Evolutionary conservation across 2,113 vertebrate genomes (phyloP).

Genomic region (Lepidothrix coronata): DNA sequence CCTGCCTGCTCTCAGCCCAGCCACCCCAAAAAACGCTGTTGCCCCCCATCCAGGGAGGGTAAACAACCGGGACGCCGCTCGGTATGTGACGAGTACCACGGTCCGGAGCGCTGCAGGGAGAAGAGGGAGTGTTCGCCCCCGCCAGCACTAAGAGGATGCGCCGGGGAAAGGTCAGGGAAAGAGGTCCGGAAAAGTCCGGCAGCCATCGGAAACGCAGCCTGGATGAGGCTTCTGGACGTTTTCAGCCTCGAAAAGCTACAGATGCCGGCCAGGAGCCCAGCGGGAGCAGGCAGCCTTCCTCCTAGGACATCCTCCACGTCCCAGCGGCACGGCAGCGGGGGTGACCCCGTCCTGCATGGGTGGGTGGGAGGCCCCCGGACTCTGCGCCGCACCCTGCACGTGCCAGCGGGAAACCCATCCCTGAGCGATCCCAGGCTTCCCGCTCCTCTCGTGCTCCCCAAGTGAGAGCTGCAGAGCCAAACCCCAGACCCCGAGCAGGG

Average conservation of each 20-base stretch:
- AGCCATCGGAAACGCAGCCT: constrained; percentile 27
- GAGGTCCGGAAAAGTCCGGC: constrained; percentile 11
- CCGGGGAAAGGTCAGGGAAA: background rate
- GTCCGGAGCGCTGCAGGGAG: background rate
- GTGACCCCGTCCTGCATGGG: fast-evolving
- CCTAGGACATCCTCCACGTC: fast-evolving
- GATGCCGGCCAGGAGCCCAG: background rate
- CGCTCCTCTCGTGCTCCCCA: background rate
- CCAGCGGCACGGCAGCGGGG: fast-evolving
- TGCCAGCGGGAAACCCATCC: background rate
- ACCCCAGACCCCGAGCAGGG: background rate
- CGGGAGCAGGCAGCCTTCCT: background rate
- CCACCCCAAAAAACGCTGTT: background rate
- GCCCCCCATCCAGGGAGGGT: no score
- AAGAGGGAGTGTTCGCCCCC: background rate
- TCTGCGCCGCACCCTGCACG: fast-evolving
- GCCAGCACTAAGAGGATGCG: background rate
- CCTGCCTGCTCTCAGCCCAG: background rate
- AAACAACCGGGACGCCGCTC: background rate
- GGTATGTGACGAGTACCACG: background rate
- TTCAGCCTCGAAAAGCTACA: background rate
- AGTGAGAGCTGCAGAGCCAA: background rate
- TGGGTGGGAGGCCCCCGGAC: background rate
- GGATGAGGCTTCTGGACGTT: background rate
- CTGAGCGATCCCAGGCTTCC: background rate